Evolutionary conservation across 2,797 vertebrate species (phyloP).

Genomic region (Xiphophorus birchmanni): DNA sequence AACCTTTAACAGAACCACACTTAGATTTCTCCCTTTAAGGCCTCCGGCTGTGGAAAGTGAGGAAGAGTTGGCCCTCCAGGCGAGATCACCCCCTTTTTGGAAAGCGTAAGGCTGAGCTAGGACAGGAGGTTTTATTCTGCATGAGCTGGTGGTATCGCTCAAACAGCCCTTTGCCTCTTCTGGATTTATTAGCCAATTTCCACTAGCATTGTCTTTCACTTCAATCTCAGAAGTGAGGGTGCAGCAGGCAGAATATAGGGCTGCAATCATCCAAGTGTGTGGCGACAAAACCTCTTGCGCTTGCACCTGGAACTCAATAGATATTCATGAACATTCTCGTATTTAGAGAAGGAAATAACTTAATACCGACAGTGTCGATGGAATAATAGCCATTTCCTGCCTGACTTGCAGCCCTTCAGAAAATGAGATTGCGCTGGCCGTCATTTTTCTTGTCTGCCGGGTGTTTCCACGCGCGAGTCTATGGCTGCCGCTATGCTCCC

Average conservation of each 20-base stretch:
- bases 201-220: conserved; percentile 99
- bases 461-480: conserved; percentile 85
- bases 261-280: conserved; percentile 87
- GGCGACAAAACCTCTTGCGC: conserved; percentile 84
- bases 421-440: conserved; percentile 96
- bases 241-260: conserved; percentile 92
- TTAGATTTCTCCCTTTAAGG: background rate
- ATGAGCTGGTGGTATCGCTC: conserved; percentile 87
- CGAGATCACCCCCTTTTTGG: conserved; percentile 55
- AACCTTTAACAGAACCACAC: background rate
- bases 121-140: conserved; percentile 81
- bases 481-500: conserved; percentile 80
- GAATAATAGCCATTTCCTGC: conserved; percentile 99
- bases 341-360: conserved; percentile 99
- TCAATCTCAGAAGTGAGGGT: conserved; percentile 92
- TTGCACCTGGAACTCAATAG: conserved; percentile 98
- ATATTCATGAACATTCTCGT: conserved; percentile 99
- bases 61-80: conserved; percentile 51
- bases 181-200: conserved; percentile 99
- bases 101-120: conserved; percentile 56
- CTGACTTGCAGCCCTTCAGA: conserved; percentile 98
- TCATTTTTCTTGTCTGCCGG: conserved; percentile 99
- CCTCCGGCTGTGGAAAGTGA: conserved; percentile 14
- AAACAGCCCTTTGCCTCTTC: conserved; percentile 89
- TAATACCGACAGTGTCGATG: conserved; percentile 99